Evolutionary conservation across 2,113 vertebrate genomes (phyloP), one percentile per base, ranked within the genome.

Genomic region (Grantiella picta): DNA sequence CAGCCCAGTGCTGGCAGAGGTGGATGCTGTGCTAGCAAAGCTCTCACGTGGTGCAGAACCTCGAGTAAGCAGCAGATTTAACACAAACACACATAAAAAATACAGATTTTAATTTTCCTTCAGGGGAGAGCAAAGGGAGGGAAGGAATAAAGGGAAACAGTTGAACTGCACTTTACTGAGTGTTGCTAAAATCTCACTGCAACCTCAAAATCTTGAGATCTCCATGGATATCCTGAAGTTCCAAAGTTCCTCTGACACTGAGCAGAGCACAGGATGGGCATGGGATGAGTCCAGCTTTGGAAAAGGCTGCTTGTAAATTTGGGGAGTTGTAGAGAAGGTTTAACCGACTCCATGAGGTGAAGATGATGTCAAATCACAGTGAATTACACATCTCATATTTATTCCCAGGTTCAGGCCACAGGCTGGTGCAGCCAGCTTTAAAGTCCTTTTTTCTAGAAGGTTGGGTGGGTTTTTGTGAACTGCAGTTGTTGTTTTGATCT

Each of bases 141-240:
- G 52, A 66, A 7, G 17, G 18, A 50, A 47, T 13, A 17, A 49
- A 63, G 28, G 25, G 20, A 36, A 60, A 42, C 3, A 12, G 3
- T 2, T 23, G 47, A 76, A 15, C 19, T 5, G 18, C 12, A 11
- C 38, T 59, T 45, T 7, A 44, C 7, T 21, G 21, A 47, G 19
- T 5, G 56, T 42, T 76, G 59, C 42, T n/a, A 56, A 61, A 57
- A 23, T 8, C 35, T 40, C 20, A 11, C 31, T 29, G 14, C 38
- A 59, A 33, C 36, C 77, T 50, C 35, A 12, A 47, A 60, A 69
- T 24, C 40, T 21, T 11, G 27, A 21, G 9, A 45, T 20, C 6
- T 38, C 29, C 21, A 1, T 0, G 2, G 59, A 12, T 44, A 47
- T 29, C 35, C 36, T 16, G 0, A 17, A 57, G 12, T 10, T 5